These are phyloP conservation scores for Lycocerus yunnanus DNA, from an alignment of 2,888 invertebrate genomes.

Conservation along the genomic window DNA sequence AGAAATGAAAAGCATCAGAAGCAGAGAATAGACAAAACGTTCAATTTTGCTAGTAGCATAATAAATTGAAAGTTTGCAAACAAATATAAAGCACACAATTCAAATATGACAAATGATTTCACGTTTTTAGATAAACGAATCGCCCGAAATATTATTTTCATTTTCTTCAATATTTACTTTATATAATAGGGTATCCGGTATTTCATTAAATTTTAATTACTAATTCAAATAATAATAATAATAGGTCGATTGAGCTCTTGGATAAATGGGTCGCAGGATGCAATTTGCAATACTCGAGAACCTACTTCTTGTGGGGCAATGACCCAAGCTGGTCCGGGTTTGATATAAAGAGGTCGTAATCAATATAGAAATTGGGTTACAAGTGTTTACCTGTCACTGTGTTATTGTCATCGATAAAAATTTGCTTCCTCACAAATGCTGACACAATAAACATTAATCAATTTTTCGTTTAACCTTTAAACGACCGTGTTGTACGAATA, in stretches of 20 bases:
- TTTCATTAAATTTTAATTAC: neutral
- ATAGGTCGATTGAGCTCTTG: slow-evolving; percentile 52
- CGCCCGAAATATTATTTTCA: no score
- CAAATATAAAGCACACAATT: neutral
- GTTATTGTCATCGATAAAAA: slow-evolving; percentile 1
- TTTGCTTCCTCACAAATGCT: neutral
- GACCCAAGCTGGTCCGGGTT: slow-evolving; percentile 45
- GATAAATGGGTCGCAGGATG: slow-evolving; percentile 51
- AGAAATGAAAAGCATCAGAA: neutral
- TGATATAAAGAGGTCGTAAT: slow-evolving; percentile 37
- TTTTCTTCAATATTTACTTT: neutral
- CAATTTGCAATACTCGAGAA: slow-evolving; percentile 39
- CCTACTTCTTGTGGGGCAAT: slow-evolving; percentile 42
- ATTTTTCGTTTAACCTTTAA: neutral
- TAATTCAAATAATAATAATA: neutral
- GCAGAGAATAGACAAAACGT: neutral
- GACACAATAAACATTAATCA: neutral
- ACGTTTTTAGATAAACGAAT: neutral
- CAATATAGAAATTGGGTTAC: slow-evolving; percentile 37
- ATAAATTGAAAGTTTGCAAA: neutral
- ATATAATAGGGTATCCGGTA: neutral
- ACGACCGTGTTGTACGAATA: neutral
- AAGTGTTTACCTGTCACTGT: slow-evolving; percentile 32
- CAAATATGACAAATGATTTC: neutral
- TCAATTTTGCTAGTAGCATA: neutral